Evolutionary conservation across 2,888 invertebrate genomes (phyloP), one percentile per base, ranked within the genome.

Genomic region (Esperia sulphurella): DNA sequence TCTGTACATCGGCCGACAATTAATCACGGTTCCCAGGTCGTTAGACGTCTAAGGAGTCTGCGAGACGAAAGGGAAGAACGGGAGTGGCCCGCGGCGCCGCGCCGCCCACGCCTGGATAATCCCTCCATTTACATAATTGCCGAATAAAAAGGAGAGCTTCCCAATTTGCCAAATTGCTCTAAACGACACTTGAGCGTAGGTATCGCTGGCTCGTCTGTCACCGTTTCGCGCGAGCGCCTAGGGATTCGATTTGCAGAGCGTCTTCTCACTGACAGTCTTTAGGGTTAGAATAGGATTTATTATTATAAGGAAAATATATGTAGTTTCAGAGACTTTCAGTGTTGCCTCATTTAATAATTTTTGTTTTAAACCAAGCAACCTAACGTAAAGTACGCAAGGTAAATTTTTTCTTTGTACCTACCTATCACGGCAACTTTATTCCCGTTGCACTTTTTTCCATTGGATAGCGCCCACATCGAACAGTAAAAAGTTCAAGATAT

Each of bases 91-190:
- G 63, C 70, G 73, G 81, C 79, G 66, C 83, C 86, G 81, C 79
- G 66, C 83, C 86, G 83, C 87, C 86, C 81, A 81, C 81, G 74
- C 70, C 70, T 66, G 78, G 83, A 84, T 89, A 89, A 90, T 90
- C 89, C 85, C 75, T 75, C 88, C 87, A 90, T 90, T 90, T 90
- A 88, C 89, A 90, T 90, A 90, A 90, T 90, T 90, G 88, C 83
- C 80, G 84, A 82, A 88, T 90, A 90, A 90, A 90, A 89, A 89
- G 79, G 80, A 86, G 79, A 80, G 83, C 80, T 85, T 85, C 79
- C 83, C 90, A 90, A 90, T 90, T 90, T 90, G 83, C 78, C 78
- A 90, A 90, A 90, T 90, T 90, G 88, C 81, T 88, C 71, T 68
- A 79, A 88, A 85, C 73, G 84, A 84, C 81, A 79, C 73, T 68